These are phyloP conservation scores for Noctilio leporinus DNA, from an alignment of 2,113 vertebrate genomes.

Conservation along the genomic window DNA sequence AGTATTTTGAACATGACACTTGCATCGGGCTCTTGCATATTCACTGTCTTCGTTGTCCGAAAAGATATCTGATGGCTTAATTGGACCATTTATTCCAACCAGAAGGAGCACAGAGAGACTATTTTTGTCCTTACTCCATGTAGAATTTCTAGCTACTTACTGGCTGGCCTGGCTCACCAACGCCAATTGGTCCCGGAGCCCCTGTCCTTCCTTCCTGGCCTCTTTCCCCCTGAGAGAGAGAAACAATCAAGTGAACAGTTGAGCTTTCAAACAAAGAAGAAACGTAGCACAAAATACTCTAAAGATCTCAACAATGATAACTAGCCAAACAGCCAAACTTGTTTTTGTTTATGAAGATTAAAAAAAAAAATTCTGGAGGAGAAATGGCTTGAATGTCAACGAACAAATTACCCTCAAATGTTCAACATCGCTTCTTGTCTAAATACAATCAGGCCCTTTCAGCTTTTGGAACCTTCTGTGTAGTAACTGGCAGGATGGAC, in stretches of 20 bases:
- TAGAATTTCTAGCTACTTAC: constrained; percentile 77
- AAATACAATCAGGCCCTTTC: neutral
- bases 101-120: neutral
- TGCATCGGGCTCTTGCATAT: neutral
- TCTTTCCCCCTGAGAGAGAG: constrained; percentile 82
- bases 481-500: neutral
- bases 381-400: neutral
- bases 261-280: constrained; percentile 17
- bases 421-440: neutral
- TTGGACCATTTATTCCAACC: neutral
- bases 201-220: constrained; percentile 86
- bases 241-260: neutral
- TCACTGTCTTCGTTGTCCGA: neutral
- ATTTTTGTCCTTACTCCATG: neutral
- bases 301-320: neutral
- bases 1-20: neutral
- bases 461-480: neutral
- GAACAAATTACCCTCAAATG: neutral
- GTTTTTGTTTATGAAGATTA: neutral
- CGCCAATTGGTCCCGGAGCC: constrained; percentile 79
- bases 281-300: neutral
- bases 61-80: neutral
- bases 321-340: neutral
- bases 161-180: constrained; percentile 83
- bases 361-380: neutral